Conservation (phyloP, 2,888 invertebrate genomes). For the Eretmocerus hayati region DNA sequence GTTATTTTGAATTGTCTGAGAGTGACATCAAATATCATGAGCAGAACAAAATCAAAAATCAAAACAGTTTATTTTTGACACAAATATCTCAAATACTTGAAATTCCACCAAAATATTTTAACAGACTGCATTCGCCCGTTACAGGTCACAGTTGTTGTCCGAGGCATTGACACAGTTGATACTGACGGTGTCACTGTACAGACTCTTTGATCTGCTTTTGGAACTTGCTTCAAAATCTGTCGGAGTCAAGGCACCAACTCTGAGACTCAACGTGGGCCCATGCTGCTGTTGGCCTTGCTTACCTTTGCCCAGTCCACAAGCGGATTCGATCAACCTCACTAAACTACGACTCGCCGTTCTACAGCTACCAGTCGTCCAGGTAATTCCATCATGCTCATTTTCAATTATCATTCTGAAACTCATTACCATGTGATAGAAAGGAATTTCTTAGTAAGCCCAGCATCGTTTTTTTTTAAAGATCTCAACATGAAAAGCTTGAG, state of each 20-base stretch:
- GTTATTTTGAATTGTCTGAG: no score
- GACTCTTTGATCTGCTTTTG: slow-evolving; percentile 61
- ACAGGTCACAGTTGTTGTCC: slow-evolving; percentile 55
- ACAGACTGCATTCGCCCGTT: no score
- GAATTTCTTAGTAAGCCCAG: no score
- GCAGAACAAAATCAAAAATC: no score
- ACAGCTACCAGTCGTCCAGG: slow-evolving; percentile 67
- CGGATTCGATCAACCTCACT: slow-evolving; percentile 40
- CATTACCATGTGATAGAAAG: no score
- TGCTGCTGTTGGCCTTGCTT: slow-evolving; percentile 69
- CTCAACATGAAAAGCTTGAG: no score
- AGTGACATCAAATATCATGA: no score
- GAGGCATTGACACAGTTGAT: slow-evolving; percentile 64
- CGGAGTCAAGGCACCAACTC: slow-evolving; percentile 48
- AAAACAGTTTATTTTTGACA: no score
- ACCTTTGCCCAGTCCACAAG: slow-evolving; percentile 46
- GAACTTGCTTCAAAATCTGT: slow-evolving; percentile 40
- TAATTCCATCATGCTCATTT: slow-evolving; percentile 46
- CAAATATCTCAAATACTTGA: no score
- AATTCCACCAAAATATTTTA: no score
- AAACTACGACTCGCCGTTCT: slow-evolving; percentile 55
- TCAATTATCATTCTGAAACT: no score
- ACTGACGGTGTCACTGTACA: slow-evolving; percentile 64
- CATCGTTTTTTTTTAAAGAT: slow-evolving; percentile 3
- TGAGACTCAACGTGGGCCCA: slow-evolving; percentile 53